Evolutionary conservation across 2,113 vertebrate species (phyloP), one percentile per base, ranked within the genome.

Genomic region (Pterocles orientalis): DNA sequence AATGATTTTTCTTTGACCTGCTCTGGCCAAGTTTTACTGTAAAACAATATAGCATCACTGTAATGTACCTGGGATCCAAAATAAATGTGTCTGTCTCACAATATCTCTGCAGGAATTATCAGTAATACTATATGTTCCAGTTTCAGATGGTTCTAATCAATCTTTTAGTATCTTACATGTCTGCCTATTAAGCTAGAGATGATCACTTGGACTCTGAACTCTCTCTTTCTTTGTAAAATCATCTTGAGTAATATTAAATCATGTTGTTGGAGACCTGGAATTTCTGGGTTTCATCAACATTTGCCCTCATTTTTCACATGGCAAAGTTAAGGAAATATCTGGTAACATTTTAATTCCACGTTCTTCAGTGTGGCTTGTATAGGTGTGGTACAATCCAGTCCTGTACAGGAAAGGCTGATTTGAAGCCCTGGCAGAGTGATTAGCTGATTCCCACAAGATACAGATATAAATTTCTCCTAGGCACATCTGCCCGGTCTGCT

Each of bases 401-500:
- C 94, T 86, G 73, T 43, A 81, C 85, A 97, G 97, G 97, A 98
- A 98, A 97, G 96, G 96, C 93, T 97, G 97, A 98, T 97, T 94
- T 97, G 93, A 97, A 96, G 94, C 88, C 97, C 96, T 98, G 98
- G 98, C 97, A 98, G 86, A 94, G 72, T 3, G 81, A 97, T 98
- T 95, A 97, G 86, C 94, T 95, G 97, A 98, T 97, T 98, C 98
- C 98, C 97, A 94, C 98, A 97, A 98, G 97, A 96, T 97, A 97
- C 58, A 94, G 85, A 93, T 96, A 97, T 97, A 95, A 90, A 47
- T 96, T 96, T 98, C 96, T 97, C 94, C 91, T 94, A 92, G 94
- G 94, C 96, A 98, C 98, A 98, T 97, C 98, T 98, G 98, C 96
- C 97, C 95, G 96, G 97, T 97, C 98, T 98, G 98, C 96, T 98